Base-by-base conservation (phyloP, 2,113 vertebrate genomes). In the Cephalopterus ornatus region DNA sequence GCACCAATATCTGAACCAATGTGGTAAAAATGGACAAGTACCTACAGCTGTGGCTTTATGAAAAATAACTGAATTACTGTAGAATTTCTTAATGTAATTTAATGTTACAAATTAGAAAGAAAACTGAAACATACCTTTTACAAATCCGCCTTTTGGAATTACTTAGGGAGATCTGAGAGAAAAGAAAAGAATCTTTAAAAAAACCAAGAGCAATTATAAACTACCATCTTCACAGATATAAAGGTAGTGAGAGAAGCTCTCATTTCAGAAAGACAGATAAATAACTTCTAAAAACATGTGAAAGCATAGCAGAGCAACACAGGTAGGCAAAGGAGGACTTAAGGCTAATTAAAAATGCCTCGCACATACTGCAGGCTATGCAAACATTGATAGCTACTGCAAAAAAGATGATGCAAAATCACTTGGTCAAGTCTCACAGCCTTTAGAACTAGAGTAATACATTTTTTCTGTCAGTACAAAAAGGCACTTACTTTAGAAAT, bases 401-500 rank as follows among this genome's bases (percentile, higher is more conserved):
- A 72, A 65, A 79, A 87, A 65, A 46, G 17, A n/a, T 28, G 9
- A 79, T 23, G 22, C 20, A 85, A 85, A 70, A 70, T 66, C 44
- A 53, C 21, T 89, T 49, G 50, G 24, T 56, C 17, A 76, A 49
- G 11, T 56, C 32, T 83, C 62, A 41, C 27, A 68, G 22, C 26
- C 44, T 79, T 90, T 49, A 79, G 19, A 82, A 82, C 85, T 0
- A 42, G 5, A 80, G 8, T 20, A 85, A 55, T 12, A 6, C 2
- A 1, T 53, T 88, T 76, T n/a, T 22, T 41, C 85, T 14, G 12
- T 30, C 58, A 86, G 26, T 52, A 87, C 3, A 83, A 84, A 89
- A 93, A 85, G 35, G n/a, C 33, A 98, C 98, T 98, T 98, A 98
- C 98, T 92, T 98, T 96, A 83, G 97, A 95, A 90, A 97, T 84